phyloP scores from a whole-genome alignment of 2,113 vertebrate genomes.

The Phoenicopterus ruber region DNA sequence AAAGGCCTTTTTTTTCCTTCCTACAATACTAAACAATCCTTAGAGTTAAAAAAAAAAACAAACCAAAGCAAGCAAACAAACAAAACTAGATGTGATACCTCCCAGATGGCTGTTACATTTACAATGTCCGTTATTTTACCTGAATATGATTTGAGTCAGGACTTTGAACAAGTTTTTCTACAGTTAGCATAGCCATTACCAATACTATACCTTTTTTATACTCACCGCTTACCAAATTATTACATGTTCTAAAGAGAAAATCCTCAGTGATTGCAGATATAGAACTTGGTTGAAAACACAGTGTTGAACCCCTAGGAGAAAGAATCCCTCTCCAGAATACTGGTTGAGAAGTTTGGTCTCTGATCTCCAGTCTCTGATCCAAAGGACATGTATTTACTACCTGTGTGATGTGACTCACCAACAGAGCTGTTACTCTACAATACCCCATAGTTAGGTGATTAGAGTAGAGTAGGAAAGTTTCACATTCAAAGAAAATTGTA shows the following conservation, averaged over 20 bases:
- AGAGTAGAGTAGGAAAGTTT: background rate
- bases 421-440: background rate
- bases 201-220: background rate
- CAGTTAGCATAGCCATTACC: background rate
- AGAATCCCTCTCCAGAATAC: background rate
- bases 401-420: background rate
- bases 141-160: background rate
- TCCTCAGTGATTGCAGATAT: background rate
- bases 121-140: background rate
- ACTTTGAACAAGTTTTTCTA: background rate
- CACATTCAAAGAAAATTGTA: background rate
- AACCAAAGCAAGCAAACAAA: background rate
- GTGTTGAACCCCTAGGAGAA: background rate
- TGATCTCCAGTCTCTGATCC: background rate
- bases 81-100: background rate
- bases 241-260: background rate
- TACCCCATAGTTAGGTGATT: accelerated
- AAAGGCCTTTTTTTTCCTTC: background rate
- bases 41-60: background rate
- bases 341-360: background rate
- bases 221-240: background rate
- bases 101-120: background rate
- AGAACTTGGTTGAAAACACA: background rate
- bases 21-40: background rate
- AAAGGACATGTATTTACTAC: background rate